These are phyloP conservation scores for Gila orcuttii DNA, from an alignment of 2,113 vertebrate species.

Conservation along the genomic window DNA sequence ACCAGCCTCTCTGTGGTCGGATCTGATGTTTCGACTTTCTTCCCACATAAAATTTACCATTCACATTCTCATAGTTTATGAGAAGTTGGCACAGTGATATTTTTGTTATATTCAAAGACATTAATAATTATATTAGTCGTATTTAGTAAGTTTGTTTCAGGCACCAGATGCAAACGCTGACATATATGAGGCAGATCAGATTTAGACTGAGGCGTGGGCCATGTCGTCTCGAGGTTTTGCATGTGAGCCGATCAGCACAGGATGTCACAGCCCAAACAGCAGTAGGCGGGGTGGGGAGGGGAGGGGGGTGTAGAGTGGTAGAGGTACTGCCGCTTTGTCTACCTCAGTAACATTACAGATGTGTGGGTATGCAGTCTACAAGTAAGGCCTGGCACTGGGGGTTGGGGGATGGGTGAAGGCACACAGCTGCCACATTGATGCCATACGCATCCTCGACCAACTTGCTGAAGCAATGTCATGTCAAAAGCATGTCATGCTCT, in stretches of 20 bases:
- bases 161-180: constrained; percentile 12
- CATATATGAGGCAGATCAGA: constrained; percentile 19
- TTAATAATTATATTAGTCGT: background rate
- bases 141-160: background rate
- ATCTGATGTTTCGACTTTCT: constrained; percentile 29
- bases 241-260: constrained; percentile 43
- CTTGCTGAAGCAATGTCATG: constrained; percentile 3
- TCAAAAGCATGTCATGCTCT: background rate
- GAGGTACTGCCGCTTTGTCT: constrained; percentile 43
- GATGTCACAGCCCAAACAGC: constrained; percentile 46
- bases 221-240: constrained; percentile 21
- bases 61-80: background rate
- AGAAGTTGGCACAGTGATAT: background rate
- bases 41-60: constrained; percentile 21
- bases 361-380: constrained; percentile 44
- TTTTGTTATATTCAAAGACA: background rate
- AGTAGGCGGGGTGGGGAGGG: constrained; percentile 16
- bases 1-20: constrained; percentile 40
- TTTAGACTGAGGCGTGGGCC: constrained; percentile 14
- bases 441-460: constrained; percentile 35
- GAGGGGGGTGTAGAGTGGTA: constrained; percentile 15
- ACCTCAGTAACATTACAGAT: constrained; percentile 44
- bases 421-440: constrained; percentile 47
- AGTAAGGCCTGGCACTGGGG: constrained; percentile 8
- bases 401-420: constrained; percentile 8